phyloP scores from a whole-genome alignment of 2,797 vertebrate species.

The Cirrhinus molitorella region DNA sequence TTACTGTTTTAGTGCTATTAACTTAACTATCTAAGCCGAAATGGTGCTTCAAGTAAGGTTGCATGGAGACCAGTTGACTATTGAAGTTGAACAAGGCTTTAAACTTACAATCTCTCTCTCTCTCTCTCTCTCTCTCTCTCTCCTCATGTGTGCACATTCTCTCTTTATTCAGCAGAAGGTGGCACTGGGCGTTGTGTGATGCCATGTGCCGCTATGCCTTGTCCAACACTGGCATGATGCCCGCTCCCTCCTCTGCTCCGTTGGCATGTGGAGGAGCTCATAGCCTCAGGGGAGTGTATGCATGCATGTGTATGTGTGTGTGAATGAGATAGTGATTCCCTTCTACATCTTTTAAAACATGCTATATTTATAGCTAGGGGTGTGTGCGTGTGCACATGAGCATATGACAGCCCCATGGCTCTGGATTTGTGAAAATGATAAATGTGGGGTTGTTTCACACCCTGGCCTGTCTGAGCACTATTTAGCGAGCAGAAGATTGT shows the following conservation, averaged over 20 bases:
- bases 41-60: neutral
- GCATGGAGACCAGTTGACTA: neutral
- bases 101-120: neutral
- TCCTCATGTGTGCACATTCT: slow-evolving; percentile 27
- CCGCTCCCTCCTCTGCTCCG: slow-evolving; percentile 46
- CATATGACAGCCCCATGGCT: slow-evolving; percentile 56
- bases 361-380: slow-evolving; percentile 36
- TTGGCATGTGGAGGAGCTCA: slow-evolving; percentile 54
- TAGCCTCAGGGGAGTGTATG: slow-evolving; percentile 41
- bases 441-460: slow-evolving; percentile 61
- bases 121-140: slow-evolving; percentile 1
- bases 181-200: slow-evolving; percentile 59
- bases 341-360: slow-evolving; percentile 36
- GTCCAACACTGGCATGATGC: slow-evolving; percentile 58
- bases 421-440: slow-evolving; percentile 57
- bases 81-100: neutral
- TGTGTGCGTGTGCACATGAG: slow-evolving; percentile 42
- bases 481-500: slow-evolving; percentile 63
- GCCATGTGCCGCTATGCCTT: slow-evolving; percentile 60
- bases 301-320: neutral
- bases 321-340: slow-evolving; percentile 21
- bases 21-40: too few relatives aligned
- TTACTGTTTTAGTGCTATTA: neutral
- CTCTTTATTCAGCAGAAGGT: slow-evolving; percentile 62
- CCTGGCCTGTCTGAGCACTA: slow-evolving; percentile 59